phyloP scores from a whole-genome alignment of 1,140 invertebrate species.

The Drosophila yakuba region DNA sequence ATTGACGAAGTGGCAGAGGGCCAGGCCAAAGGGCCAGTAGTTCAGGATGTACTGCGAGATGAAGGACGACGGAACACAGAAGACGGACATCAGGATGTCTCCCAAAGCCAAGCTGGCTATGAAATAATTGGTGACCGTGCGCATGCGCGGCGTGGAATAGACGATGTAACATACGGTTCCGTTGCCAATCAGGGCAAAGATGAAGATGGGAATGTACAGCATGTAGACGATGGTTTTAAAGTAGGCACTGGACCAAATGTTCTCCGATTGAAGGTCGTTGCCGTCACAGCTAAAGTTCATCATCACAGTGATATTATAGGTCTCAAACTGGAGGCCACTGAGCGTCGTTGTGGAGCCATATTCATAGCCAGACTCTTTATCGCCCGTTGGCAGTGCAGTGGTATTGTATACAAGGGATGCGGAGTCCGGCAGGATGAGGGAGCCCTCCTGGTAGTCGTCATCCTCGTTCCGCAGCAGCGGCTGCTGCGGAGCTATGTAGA shows the following conservation, averaged over 20 bases:
- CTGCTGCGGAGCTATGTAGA: conserved; percentile 66
- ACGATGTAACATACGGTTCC: conserved; percentile 93
- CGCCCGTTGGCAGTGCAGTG: conserved; percentile 18
- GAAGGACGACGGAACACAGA: conserved; percentile 95
- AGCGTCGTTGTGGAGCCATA: conserved; percentile 21
- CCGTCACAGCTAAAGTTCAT: conserved; percentile 68
- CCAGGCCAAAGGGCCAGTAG: conserved; percentile 93
- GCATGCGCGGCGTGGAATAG: conserved; percentile 90
- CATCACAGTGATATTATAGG: conserved; percentile 58
- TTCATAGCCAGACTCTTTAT: not conserved
- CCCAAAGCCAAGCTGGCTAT: conserved; percentile 94
- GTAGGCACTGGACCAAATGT: conserved; percentile 82
- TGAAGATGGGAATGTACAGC: conserved; percentile 90
- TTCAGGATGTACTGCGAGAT: conserved; percentile 89
- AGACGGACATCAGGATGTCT: conserved; percentile 93
- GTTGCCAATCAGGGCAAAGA: conserved; percentile 91
- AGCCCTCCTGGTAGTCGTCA: conserved; percentile 59
- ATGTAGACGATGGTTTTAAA: conserved; percentile 89
- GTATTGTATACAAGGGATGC: conserved; percentile 50
- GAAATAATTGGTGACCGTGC: conserved; percentile 94
- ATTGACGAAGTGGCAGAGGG: conserved; percentile 91
- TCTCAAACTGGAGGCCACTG: conserved; percentile 15
- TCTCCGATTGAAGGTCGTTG: conserved; percentile 47
- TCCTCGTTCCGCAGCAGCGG: conserved; percentile 55
- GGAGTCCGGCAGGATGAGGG: conserved; percentile 18